Percentiles rank a stretch among this genome's conserved stretches.
phyloP scores from a whole-genome alignment of 2,113 vertebrate species.

The Spea bombifrons region DNA sequence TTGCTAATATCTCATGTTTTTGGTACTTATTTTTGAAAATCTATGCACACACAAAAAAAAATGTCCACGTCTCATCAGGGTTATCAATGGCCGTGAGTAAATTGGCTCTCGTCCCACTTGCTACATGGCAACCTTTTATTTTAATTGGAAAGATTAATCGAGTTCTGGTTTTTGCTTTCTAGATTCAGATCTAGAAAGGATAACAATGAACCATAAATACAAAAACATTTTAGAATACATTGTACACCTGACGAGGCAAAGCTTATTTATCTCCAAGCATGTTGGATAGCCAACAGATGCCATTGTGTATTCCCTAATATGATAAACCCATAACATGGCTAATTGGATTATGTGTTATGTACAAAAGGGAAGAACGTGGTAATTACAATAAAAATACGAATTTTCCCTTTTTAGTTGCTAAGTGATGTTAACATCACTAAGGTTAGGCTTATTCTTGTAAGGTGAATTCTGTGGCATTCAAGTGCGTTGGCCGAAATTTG shows the following conservation, averaged over 20 bases:
- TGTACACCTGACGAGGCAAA: neutral
- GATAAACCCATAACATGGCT: slow-evolving; percentile 3
- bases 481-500: no score
- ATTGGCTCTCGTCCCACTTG: neutral
- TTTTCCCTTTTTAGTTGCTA: no score
- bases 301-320: neutral
- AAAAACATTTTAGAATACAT: neutral
- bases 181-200: neutral
- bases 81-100: no score
- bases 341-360: neutral
- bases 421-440: no score
- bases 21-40: no score
- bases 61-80: no score
- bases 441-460: no score
- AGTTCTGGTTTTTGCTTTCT: neutral
- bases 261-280: no score
- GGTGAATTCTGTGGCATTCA: no score
- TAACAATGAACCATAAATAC: neutral
- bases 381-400: no score
- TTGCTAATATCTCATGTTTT: no score
- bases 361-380: neutral
- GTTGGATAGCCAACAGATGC: neutral
- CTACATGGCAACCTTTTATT: neutral
- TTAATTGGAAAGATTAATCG: neutral
- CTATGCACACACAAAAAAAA: no score